A percentile compares a stretch with the other conserved stretches of the same genome.
Conservation (phyloP, 2,113 vertebrate species). For the Nestor notabilis region DNA sequence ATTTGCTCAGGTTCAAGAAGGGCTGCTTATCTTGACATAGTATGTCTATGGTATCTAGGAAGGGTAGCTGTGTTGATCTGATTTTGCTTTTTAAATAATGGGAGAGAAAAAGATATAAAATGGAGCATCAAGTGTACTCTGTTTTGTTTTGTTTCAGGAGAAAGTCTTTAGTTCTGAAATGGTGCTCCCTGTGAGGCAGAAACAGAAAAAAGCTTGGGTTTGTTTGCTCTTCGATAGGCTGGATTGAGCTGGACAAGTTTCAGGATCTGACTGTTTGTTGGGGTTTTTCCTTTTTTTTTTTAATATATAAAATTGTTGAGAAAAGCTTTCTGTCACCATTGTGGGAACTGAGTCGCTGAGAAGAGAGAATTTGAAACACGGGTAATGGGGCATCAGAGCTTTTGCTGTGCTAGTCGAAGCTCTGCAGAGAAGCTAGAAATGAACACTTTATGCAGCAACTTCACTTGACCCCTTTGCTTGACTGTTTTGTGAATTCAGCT, state of each 20-base stretch:
- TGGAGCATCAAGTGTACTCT: neutral
- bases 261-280: neutral
- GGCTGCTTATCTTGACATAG: neutral
- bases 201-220: neutral
- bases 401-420: neutral
- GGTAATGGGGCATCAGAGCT: slow-evolving; percentile 3
- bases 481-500: slow-evolving; percentile 17
- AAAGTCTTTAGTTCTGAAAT: neutral
- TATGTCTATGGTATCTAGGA: neutral
- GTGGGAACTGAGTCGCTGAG: neutral
- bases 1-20: neutral
- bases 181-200: neutral
- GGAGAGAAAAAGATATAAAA: neutral
- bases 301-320: neutral
- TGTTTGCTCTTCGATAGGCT: neutral
- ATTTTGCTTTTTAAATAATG: neutral
- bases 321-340: neutral
- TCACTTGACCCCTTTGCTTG: neutral
- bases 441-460: neutral
- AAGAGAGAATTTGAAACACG: neutral
- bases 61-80: neutral
- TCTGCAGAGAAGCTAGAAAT: slow-evolving; percentile 29
- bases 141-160: neutral
- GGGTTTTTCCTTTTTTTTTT: neutral
- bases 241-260: neutral